Evolutionary conservation across 1,140 invertebrate species (phyloP).

Genomic region (Cephus cinctus): DNA sequence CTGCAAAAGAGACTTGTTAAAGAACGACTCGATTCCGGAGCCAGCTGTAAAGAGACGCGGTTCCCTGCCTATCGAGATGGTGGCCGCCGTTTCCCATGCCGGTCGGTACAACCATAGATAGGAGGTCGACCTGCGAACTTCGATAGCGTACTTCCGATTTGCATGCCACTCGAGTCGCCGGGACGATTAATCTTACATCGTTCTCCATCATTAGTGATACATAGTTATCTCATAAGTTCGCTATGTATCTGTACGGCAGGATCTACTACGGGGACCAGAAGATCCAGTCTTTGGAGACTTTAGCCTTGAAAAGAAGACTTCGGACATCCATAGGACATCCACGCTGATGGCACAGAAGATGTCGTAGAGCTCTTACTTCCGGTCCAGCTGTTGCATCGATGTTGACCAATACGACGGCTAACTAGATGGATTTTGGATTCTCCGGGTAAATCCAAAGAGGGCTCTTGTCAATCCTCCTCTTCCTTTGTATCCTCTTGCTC

Average conservation of each 20-base stretch:
- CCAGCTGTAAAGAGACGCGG: constrained; percentile 58
- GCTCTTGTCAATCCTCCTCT: too few species aligned
- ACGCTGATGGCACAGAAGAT: too few species aligned
- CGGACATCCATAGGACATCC: too few species aligned
- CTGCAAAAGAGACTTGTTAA: constrained; percentile 31
- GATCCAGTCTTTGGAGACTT: constrained; percentile 38
- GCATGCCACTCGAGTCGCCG: not conserved
- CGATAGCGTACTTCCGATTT: not conserved
- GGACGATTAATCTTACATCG: not conserved
- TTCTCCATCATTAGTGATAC: too few species aligned
- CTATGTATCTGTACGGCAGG: constrained; percentile 26
- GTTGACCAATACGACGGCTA: too few species aligned
- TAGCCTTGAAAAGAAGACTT: too few species aligned
- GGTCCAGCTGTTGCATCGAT: too few species aligned
- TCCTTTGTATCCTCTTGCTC: too few species aligned
- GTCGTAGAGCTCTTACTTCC: too few species aligned
- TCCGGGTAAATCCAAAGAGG: too few species aligned
- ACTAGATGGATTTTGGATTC: not conserved
- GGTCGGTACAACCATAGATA: constrained; percentile 52
- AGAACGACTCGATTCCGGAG: constrained; percentile 49
- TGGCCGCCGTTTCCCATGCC: constrained; percentile 58
- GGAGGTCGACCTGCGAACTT: constrained; percentile 24
- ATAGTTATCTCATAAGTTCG: constrained; percentile 4
- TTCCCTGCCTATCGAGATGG: constrained; percentile 63
- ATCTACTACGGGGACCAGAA: constrained; percentile 27